These are phyloP conservation scores for Pristionchus maxplancki DNA, from an alignment of 2,888 invertebrate genomes.

Conservation along the genomic window DNA sequence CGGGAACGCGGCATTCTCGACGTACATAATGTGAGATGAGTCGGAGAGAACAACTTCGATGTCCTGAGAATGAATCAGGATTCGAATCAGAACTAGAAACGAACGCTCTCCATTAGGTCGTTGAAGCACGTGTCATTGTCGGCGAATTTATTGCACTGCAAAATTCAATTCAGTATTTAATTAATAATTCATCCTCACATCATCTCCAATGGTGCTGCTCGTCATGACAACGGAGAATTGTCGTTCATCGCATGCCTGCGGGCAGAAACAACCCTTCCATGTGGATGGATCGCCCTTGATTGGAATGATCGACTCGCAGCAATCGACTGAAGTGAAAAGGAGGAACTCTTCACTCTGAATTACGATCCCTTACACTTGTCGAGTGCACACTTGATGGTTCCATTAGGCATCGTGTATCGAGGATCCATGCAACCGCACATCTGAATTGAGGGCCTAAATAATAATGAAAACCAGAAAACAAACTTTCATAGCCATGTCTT, in stretches of 20 bases:
- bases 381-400: not conserved
- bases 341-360: too few species aligned
- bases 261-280: slow-evolving; percentile 17
- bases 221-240: not conserved
- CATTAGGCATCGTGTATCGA: not conserved
- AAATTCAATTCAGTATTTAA: not conserved
- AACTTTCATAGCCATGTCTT: not conserved
- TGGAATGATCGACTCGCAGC: slow-evolving; percentile 25
- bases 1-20: not conserved
- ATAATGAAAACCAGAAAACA: not conserved
- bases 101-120: slow-evolving; percentile 2
- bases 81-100: not conserved
- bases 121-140: not conserved
- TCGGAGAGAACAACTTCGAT: slow-evolving; percentile 9
- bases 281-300: slow-evolving; percentile 1
- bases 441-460: not conserved
- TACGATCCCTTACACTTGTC: not conserved
- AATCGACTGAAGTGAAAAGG: slow-evolving; percentile 33
- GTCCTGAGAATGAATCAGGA: not conserved
- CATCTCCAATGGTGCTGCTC: not conserved
- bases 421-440: slow-evolving; percentile 39
- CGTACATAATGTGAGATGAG: slow-evolving; percentile 20
- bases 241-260: slow-evolving; percentile 14
- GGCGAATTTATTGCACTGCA: slow-evolving; percentile 9
- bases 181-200: not conserved